phyloP scores from a whole-genome alignment of 1,140 invertebrate genomes.

The Orius insidiosus region DNA sequence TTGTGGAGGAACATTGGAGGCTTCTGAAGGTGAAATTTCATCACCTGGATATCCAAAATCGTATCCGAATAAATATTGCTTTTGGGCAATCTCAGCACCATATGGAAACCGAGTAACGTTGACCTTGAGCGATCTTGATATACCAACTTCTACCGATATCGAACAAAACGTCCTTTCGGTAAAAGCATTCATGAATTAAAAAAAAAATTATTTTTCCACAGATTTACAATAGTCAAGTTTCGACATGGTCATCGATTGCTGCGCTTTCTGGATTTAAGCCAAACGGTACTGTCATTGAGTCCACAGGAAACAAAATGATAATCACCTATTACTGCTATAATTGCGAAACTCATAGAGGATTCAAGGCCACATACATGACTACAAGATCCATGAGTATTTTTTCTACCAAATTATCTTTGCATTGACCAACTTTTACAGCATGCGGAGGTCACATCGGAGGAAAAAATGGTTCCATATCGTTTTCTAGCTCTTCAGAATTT shows the following conservation, averaged over 20 bases:
- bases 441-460: no score
- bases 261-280: neutral
- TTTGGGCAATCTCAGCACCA: constrained; percentile 51
- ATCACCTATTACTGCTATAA: constrained; percentile 34
- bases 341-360: constrained; percentile 34
- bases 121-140: constrained; percentile 37
- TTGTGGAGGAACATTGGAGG: neutral
- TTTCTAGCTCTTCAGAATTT: no score
- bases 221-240: neutral
- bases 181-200: no score
- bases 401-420: no score
- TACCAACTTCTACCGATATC: neutral
- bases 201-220: neutral
- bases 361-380: constrained; percentile 21
- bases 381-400: no score
- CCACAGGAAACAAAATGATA: constrained; percentile 42
- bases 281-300: constrained; percentile 28
- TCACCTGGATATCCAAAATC: constrained; percentile 38
- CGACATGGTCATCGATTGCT: neutral
- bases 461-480: no score
- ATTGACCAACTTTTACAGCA: no score
- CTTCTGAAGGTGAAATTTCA: constrained; percentile 23
- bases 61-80: constrained; percentile 37
- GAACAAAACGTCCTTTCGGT: no score
- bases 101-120: constrained; percentile 39